Conservation (phyloP, 2,888 invertebrate species). For the Endotricha flammealis region DNA sequence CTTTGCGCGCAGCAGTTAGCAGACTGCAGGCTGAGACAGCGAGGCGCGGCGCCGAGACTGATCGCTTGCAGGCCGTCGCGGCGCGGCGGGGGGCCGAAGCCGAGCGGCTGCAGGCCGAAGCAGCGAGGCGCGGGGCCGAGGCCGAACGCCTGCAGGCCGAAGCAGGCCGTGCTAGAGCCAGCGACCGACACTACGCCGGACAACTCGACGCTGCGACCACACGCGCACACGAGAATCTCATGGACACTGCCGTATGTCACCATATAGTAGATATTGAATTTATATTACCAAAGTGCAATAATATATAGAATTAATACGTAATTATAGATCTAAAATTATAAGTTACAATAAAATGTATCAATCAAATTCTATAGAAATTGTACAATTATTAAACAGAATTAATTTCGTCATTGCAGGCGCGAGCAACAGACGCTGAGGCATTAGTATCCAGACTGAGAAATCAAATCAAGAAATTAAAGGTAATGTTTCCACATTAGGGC, state of each 20-base stretch:
- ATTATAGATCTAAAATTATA: no score
- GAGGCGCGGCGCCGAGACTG: conserved; percentile 15
- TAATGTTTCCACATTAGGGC: conserved; percentile 19
- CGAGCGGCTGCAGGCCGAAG: conserved; percentile 6
- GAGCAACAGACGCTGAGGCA: conserved; percentile 80
- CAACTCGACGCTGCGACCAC: conserved; percentile 26
- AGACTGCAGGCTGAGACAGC: conserved; percentile 22
- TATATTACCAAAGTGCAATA: no score
- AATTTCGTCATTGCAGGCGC: conserved; percentile 65
- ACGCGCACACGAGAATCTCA: conserved; percentile 23
- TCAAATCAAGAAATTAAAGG: conserved; percentile 84
- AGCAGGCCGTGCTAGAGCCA: conserved; percentile 15
- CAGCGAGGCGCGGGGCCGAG: conserved; percentile 10
- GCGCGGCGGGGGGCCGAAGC: conserved; percentile 22
- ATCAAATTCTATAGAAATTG: no score
- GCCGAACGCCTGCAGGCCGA: conserved; percentile 16
- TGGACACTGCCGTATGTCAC: conserved; percentile 30
- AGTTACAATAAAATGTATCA: no score
- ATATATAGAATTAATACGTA: no score
- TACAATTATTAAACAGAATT: conserved; percentile 1
- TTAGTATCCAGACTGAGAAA: conserved; percentile 81
- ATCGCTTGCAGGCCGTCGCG: conserved; percentile 15
- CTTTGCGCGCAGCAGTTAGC: conserved; percentile 31
- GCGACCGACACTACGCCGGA: conserved; percentile 23
- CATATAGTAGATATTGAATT: no score